Evolutionary conservation across 2,888 invertebrate species (phyloP).

Genomic region (Agrochola macilenta): DNA sequence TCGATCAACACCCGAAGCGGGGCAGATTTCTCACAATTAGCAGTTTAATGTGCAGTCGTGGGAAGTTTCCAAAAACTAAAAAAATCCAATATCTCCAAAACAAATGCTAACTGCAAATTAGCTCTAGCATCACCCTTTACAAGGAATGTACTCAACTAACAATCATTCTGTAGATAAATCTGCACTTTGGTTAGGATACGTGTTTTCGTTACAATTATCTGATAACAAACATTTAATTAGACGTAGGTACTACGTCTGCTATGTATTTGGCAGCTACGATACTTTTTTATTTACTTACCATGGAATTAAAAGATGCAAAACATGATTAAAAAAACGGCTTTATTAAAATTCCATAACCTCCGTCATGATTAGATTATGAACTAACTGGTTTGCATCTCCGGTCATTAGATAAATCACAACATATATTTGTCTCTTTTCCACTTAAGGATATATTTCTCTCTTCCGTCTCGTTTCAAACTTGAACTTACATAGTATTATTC

Average conservation of each 20-base stretch:
- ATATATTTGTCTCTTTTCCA: slow-evolving; percentile 51
- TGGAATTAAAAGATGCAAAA: slow-evolving; percentile 36
- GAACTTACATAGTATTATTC: slow-evolving; percentile 37
- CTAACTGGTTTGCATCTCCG: slow-evolving; percentile 56
- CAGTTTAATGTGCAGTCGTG: background rate
- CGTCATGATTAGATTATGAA: slow-evolving; percentile 16
- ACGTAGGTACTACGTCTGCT: background rate
- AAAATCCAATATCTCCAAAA: background rate
- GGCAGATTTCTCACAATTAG: background rate
- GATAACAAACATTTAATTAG: background rate
- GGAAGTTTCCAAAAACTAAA: background rate
- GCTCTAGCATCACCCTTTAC: background rate
- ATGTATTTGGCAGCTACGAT: background rate
- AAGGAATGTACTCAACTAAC: background rate
- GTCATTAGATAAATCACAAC: slow-evolving; percentile 38
- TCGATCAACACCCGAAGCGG: background rate
- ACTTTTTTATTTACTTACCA: background rate
- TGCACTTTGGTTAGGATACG: background rate
- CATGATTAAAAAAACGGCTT: slow-evolving; percentile 25
- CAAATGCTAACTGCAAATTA: background rate
- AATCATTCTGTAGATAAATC: background rate
- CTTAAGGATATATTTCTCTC: slow-evolving; percentile 43
- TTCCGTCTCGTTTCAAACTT: slow-evolving; percentile 38
- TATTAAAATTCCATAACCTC: slow-evolving; percentile 45
- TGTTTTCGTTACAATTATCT: background rate